Evolutionary conservation across 2,797 vertebrate genomes (phyloP), one percentile per base, ranked within the genome.

Genomic region (Etheostoma perlongum): DNA sequence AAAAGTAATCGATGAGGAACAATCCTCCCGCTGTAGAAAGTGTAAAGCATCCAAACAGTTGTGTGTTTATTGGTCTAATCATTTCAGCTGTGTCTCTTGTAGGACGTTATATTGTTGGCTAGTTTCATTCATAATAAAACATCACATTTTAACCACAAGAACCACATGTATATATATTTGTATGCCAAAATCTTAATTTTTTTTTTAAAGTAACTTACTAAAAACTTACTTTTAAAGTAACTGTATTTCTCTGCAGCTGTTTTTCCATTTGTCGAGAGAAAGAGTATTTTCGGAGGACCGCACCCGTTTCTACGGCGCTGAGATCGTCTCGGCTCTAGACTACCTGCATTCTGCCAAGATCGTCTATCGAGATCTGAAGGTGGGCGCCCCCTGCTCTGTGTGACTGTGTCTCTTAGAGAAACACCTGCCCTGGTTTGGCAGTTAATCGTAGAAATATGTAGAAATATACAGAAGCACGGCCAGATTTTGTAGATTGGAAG

Each of bases 201-300:
- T 23, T 27, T 25, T 25, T 25, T n/a, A n/a, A n/a, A n/a, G n/a
- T n/a, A n/a, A n/a, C n/a, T n/a, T n/a, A n/a, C n/a, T n/a, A n/a
- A n/a, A n/a, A n/a, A n/a, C n/a, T n/a, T n/a, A n/a, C n/a, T n/a
- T 25, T 25, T 25, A 2, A 25, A 25, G 27, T 27, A 27, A 49
- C 30, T 27, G 0, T 46, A 23, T 23, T 7, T 0, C 12, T 64
- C 0, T 62, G 2, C 96, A 99, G 98, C 95, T 99, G 92, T 99
- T 99, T 96, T 99, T 98, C 96, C 98, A 99, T 95, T 97, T 99
- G 96, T 99, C 97, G 76, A 97, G 98, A 96, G 98, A 99, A 89
- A 93, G 97, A 62, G 97, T 99, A 91, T 99, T 98, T 94, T 98
- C 98, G n/a, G 97, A 99, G 95, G 98, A 99, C 92, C 97, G 97